Percentiles rank a stretch among this genome's conserved stretches.
phyloP scores from a whole-genome alignment of 2,888 invertebrate species.

The Acleris cristana region DNA sequence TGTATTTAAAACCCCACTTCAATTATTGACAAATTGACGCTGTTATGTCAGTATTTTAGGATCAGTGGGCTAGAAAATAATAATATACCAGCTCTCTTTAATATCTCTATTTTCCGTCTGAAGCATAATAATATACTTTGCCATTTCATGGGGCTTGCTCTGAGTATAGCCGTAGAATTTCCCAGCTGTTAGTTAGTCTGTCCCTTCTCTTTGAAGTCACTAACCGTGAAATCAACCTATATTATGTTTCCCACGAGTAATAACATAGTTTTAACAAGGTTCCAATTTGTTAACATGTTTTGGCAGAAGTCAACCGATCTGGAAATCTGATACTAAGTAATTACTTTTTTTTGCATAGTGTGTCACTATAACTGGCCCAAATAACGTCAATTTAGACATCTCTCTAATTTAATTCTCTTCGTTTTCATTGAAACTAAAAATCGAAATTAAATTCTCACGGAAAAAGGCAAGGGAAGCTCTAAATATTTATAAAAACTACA shows the following conservation, averaged over 20 bases:
- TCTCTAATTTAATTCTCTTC: too few relatives aligned
- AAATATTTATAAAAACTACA: slow-evolving; percentile 19
- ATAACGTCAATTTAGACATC: too few relatives aligned
- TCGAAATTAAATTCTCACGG: too few relatives aligned
- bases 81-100: background rate
- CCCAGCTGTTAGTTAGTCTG: slow-evolving; percentile 6
- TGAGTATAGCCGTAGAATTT: slow-evolving; percentile 25
- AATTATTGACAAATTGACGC: too few relatives aligned
- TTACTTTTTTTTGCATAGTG: too few relatives aligned
- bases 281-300: slow-evolving; percentile 16
- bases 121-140: slow-evolving; percentile 3
- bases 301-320: too few relatives aligned
- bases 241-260: slow-evolving; percentile 27
- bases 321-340: too few relatives aligned
- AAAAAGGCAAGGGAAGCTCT: too few relatives aligned
- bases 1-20: too few relatives aligned
- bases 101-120: slow-evolving; percentile 14
- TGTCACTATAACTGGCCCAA: too few relatives aligned
- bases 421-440: too few relatives aligned
- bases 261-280: background rate
- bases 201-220: slow-evolving; percentile 15
- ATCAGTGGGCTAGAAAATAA: slow-evolving; percentile 16
- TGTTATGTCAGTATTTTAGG: background rate
- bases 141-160: slow-evolving; percentile 7
- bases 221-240: slow-evolving; percentile 26